Evolutionary conservation across 1,140 invertebrate genomes (phyloP), one percentile per base, ranked within the genome.

Genomic region (Aethina tumida): DNA sequence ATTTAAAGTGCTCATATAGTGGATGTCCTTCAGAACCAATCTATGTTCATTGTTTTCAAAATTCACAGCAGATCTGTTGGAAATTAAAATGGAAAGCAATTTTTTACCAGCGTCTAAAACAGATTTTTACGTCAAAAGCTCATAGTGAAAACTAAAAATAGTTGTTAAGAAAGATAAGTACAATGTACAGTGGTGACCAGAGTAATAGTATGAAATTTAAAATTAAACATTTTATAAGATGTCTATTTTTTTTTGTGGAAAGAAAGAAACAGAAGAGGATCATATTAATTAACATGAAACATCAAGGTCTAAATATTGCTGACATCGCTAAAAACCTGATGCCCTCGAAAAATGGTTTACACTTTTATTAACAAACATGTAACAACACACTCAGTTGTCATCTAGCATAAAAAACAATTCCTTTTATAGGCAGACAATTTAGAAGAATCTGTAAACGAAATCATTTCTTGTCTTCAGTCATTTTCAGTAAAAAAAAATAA

Each of bases 11-110:
- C 81, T 77, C 22, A 88, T 64, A 3, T 79, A 79, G 33, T 86
- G 65, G 22, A 84, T 70, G 58, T 85, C 90, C 47, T 77, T 71
- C 0, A 85, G 84, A 40, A 67, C 75, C 43, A 87, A 63, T 47
- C 79, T 65, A 59, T 77, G 80, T 36, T 77, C 69, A 32, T 80
- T 67, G 55, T 91, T 55, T 56, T 92, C 85, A 55, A 82, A 89
- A 3, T 91, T 66, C 1, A 82, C 78, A 1, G 90, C 90, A 7
- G 90, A 94, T 32, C 91, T 73, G 62, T 95, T 96, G 3, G 84
- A 88, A 43, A 84, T 71, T 2, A 84, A 69, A 24, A 92, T 73
- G 0, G 84, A 70, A 1, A 88, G 52, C 28, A 88, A 77, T 54
- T 68, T 66, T 38, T 59, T 69, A 67, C 50, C 40, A 56, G 62